A percentile compares a stretch with the other conserved stretches of the same genome.
These are phyloP conservation scores for Lymantria dispar DNA, from an alignment of 2,888 invertebrate species.

Conservation along the genomic window DNA sequence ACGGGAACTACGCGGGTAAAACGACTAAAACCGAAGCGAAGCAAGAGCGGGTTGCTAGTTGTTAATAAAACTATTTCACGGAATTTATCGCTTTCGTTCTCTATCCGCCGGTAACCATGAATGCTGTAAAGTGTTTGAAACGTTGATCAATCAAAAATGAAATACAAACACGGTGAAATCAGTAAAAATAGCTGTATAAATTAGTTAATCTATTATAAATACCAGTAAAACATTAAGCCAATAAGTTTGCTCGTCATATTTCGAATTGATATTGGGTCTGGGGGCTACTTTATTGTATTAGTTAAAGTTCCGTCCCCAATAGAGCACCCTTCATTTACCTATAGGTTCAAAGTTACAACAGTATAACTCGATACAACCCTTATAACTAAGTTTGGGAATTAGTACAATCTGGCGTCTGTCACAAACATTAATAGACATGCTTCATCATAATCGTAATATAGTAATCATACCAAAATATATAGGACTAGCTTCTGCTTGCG, in stretches of 20 bases:
- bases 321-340: constrained; percentile 21
- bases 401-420: constrained; percentile 56
- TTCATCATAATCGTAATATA: constrained; percentile 11
- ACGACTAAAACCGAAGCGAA: too few relatives aligned
- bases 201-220: not conserved
- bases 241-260: constrained; percentile 12
- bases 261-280: constrained; percentile 41
- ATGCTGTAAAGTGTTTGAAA: too few relatives aligned
- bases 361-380: constrained; percentile 60
- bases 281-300: constrained; percentile 46
- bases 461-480: not conserved
- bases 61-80: too few relatives aligned
- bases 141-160: too few relatives aligned
- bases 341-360: constrained; percentile 42
- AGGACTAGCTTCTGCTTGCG: too few relatives aligned
- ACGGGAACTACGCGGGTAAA: too few relatives aligned
- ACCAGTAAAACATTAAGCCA: constrained; percentile 2
- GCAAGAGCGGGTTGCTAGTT: too few relatives aligned
- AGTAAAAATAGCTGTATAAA: too few relatives aligned
- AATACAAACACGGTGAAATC: too few relatives aligned
- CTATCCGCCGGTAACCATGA: too few relatives aligned
- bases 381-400: constrained; percentile 60
- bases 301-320: constrained; percentile 39
- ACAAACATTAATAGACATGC: constrained; percentile 32
- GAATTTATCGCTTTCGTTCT: too few relatives aligned